Base-by-base conservation (phyloP, 2,113 vertebrate genomes). In the Silurus meridionalis region DNA sequence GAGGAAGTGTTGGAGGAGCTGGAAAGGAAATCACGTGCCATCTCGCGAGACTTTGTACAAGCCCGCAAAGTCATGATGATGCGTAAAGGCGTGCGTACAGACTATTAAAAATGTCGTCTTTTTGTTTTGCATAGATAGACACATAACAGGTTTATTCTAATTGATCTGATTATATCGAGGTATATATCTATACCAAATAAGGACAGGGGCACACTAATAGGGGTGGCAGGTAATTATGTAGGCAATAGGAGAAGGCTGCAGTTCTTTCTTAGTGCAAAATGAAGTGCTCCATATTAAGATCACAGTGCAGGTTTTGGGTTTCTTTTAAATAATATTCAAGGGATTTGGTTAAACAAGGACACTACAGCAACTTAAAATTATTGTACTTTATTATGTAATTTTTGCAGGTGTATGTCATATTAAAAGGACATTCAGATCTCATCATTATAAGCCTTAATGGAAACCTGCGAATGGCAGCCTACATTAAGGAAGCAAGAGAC, bases 61-160 rank as follows among this genome's bases (percentile, higher is more conserved):
- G 83, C 83, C 69, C 69, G 88, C 83, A 85, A 66, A 85, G 87
- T 81, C 87, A 88, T 84, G 83, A 53, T 82, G 80, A 82, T 82
- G 80, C 61, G n/a, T 80, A 46, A 60, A 80, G 28, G 55, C 23
- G 77, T 58, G 77, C 77, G 4, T 13, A 0, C 0, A 55, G 11
- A 77, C 23, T 55, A 77, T 61, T 60, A 23, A 58, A 60, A n/a
- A 52, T 52, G 46, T 6, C 28, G 28, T 69, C 57, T 5, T 37
- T 28, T 57, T 6, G 46, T 37, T 37, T 23, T 80, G 19, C 5
- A n/a, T 77, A 48, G 10, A 25, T 25, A 67, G 8, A 72, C 7
- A 77, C 9, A n/a, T n/a, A 14, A n/a, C 23, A 14, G 23, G 6
- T 55, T 15, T 8, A 6, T 50, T 64, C 3, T 11, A 60, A 37